Percentiles rank a stretch among this genome's conserved stretches.
Conservation (phyloP, 2,888 invertebrate species). For the Caenorhabditis sp. region DNA sequence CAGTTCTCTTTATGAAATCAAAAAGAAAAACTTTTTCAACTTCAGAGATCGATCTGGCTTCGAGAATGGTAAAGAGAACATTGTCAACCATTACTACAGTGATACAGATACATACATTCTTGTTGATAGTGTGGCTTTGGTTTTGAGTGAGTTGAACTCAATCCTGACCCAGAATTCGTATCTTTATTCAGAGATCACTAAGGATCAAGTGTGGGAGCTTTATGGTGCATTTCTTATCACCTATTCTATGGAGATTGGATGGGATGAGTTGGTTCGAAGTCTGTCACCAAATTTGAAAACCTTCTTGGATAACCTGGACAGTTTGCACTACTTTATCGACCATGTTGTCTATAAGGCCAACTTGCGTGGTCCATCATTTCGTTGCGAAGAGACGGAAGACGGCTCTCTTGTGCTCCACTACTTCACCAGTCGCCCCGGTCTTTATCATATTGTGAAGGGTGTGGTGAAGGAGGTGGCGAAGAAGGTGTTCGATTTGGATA, state of each 20-base stretch:
- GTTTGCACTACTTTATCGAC: conserved; percentile 78
- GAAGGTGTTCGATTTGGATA: conserved; percentile 88
- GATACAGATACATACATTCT: conserved; percentile 60
- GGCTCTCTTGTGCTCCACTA: conserved; percentile 90
- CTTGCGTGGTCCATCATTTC: conserved; percentile 81
- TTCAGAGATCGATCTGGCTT: conserved; percentile 58
- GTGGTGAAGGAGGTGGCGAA: conserved; percentile 95
- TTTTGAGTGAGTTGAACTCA: conserved; percentile 18
- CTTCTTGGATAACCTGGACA: conserved; percentile 93
- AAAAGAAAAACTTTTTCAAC: conserved; percentile 7
- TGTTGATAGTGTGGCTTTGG: conserved; percentile 50
- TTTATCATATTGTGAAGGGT: conserved; percentile 89
- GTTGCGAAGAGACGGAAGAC: conserved; percentile 88
- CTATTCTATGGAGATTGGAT: conserved; percentile 66
- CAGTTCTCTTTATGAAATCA: neutral
- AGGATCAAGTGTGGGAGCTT: conserved; percentile 64
- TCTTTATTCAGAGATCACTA: conserved; percentile 50
- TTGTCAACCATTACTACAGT: conserved; percentile 62
- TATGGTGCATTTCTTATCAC: conserved; percentile 64
- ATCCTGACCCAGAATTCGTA: neutral
- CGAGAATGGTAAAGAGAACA: conserved; percentile 64
- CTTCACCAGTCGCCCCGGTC: conserved; percentile 90
- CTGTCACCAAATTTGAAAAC: conserved; percentile 75
- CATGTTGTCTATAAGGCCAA: conserved; percentile 64
- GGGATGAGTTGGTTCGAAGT: conserved; percentile 61